A percentile compares a stretch with the other conserved stretches of the same genome.
phyloP scores from a whole-genome alignment of 2,797 vertebrate species.

The Esox masquinongy region DNA sequence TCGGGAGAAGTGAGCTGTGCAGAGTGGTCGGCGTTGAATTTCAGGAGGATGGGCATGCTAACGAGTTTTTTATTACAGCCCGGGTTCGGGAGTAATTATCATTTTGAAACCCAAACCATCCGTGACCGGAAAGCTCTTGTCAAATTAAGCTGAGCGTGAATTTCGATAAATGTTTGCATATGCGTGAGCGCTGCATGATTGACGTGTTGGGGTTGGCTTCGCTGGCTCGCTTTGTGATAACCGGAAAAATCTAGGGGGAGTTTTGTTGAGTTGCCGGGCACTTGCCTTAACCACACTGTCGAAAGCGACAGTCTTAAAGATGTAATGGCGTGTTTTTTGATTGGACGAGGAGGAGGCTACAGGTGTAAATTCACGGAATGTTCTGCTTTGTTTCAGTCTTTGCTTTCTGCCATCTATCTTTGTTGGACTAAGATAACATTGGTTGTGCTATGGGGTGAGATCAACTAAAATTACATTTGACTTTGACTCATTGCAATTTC shows the following conservation, averaged over 20 bases:
- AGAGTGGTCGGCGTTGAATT: conserved; percentile 57
- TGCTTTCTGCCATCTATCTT: not conserved
- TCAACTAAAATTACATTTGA: conserved; percentile 46
- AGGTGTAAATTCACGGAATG: not conserved
- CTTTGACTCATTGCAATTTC: conserved; percentile 42
- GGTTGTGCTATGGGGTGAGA: conserved; percentile 26
- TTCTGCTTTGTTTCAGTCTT: not conserved
- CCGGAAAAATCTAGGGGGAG: conserved; percentile 16
- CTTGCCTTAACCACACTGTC: not conserved
- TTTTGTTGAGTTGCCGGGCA: conserved; percentile 2
- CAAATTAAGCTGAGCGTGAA: conserved; percentile 66
- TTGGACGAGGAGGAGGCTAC: not conserved
- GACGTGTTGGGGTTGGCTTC: conserved; percentile 12
- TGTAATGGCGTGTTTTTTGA: conserved; percentile 1
- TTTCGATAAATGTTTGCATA: conserved; percentile 70
- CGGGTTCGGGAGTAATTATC: conserved; percentile 70
- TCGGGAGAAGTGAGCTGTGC: conserved; percentile 41
- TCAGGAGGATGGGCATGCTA: conserved; percentile 74
- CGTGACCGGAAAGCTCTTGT: conserved; percentile 59
- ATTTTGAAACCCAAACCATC: conserved; percentile 72
- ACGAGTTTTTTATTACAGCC: conserved; percentile 73
- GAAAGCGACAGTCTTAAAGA: conserved; percentile 12
- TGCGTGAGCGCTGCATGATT: conserved; percentile 4
- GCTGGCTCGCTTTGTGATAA: conserved; percentile 24
- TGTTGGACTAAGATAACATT: too few species aligned